Evolutionary conservation across 2,113 vertebrate species (phyloP), one percentile per base, ranked within the genome.

Genomic region (Pomatorhinus ruficollis): DNA sequence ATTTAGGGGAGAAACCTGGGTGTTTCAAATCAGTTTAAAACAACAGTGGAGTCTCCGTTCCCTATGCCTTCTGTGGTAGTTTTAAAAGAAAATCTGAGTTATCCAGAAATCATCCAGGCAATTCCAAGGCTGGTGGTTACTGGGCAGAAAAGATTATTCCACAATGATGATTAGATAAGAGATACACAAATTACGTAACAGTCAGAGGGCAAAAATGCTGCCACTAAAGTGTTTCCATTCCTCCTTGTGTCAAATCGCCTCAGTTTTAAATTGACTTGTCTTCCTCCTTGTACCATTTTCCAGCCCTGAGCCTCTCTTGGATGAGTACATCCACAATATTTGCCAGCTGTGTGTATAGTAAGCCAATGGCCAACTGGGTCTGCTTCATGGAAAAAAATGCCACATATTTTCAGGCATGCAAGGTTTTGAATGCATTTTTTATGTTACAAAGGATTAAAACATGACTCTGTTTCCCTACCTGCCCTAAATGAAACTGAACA

Each of bases 1-100:
- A 3, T 4, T 9, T 0, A 40, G 7, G 19, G 23, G 8, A 72
- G 18, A 65, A 94, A 65, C 0, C 1, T 20, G 9, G 2, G 8
- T 57, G 10, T 21, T 80, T 72, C 17, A 71, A 60, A 35, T 18
- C 22, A 56, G 6, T 71, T 93, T 60, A 14, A 77, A 78, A 15
- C 27, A 75, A 3, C 20, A 47, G 22, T 8, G 27, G 30, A 31
- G 3, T 61, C 23, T 70, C 13, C 42, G 9, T 59, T 77, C 18
- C 6, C 15, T 33, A 1, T 44, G 18, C 7, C 19, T 8, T 66
- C 37, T 59, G 24, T 74, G 23, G 21, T 2, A 86, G 13, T 11
- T 6, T 24, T 11, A 44, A 44, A 40, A 87, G 20, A 75, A 87
- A 89, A 61, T 18, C 3, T 35, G 52, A 84, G 7, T 71, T 95